These are phyloP conservation scores for Philopotamus ludificatus DNA, from an alignment of 1,140 invertebrate species.

Conservation along the genomic window DNA sequence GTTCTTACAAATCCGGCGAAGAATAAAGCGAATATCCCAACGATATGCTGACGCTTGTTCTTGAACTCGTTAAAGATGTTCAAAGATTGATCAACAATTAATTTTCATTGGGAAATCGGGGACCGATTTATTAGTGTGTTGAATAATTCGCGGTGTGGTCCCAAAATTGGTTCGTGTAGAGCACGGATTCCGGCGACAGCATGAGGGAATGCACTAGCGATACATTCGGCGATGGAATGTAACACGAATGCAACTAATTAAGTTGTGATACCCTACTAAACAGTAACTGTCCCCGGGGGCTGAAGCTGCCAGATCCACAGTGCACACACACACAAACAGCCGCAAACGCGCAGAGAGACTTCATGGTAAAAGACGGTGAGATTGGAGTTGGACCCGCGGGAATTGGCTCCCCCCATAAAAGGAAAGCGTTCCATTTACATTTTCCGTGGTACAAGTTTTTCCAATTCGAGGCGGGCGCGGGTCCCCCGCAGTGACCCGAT, in stretches of 20 bases:
- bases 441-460: slow-evolving; percentile 30
- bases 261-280: not conserved
- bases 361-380: slow-evolving; percentile 18
- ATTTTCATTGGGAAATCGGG: not conserved
- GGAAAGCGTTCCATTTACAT: slow-evolving; percentile 30
- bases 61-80: not conserved
- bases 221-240: not conserved
- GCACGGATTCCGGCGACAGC: not conserved
- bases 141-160: too few relatives aligned
- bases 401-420: slow-evolving; percentile 27
- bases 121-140: too few relatives aligned
- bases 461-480: slow-evolving; percentile 19
- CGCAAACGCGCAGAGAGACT: not conserved
- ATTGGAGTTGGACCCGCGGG: slow-evolving; percentile 27
- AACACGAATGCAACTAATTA: not conserved
- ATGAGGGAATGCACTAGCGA: not conserved
- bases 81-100: not conserved
- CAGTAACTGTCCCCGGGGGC: not conserved
- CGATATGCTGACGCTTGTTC: too few relatives aligned
- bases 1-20: too few relatives aligned
- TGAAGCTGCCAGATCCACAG: not conserved
- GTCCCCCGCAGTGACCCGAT: slow-evolving; percentile 19
- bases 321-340: not conserved
- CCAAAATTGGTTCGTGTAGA: too few relatives aligned
- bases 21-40: too few relatives aligned